Evolutionary conservation across 2,113 vertebrate species (phyloP).

Genomic region (Motacilla tschutschensis): DNA sequence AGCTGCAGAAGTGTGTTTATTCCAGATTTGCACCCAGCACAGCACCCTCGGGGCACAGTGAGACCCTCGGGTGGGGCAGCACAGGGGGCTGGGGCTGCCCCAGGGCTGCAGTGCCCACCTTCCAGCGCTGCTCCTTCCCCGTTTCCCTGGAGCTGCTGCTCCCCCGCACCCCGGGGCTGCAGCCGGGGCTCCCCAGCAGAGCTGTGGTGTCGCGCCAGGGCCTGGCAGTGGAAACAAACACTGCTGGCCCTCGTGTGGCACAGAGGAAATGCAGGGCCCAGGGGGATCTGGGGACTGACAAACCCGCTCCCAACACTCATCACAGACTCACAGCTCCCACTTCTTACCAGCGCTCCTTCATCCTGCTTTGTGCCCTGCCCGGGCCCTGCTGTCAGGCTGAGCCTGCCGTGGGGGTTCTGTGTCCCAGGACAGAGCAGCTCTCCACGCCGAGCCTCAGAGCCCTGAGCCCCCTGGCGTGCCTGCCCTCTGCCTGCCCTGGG

Average conservation of each 20-base stretch:
- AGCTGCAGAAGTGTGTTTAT: neutral
- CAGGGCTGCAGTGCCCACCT: neutral
- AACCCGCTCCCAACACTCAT: fast-evolving
- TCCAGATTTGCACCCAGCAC: neutral
- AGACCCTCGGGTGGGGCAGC: neutral
- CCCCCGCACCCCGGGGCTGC: fast-evolving
- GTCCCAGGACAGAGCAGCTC: neutral
- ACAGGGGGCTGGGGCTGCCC: fast-evolving
- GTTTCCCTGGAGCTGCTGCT: fast-evolving
- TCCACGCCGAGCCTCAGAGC: no score
- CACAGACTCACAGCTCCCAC: neutral
- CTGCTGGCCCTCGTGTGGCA: fast-evolving
- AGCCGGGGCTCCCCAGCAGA: neutral
- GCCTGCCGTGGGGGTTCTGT: fast-evolving
- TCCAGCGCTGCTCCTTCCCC: fast-evolving
- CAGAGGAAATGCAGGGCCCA: fast-evolving
- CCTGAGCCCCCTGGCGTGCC: no score
- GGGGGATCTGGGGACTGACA: neutral
- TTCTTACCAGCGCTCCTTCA: neutral
- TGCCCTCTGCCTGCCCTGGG: neutral
- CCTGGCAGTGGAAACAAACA: neutral
- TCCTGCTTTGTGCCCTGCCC: neutral
- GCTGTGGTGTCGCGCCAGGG: neutral
- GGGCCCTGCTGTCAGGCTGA: neutral
- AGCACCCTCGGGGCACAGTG: neutral